Evolutionary conservation across 2,113 vertebrate genomes (phyloP).

Genomic region (Crypturellus undulatus): DNA sequence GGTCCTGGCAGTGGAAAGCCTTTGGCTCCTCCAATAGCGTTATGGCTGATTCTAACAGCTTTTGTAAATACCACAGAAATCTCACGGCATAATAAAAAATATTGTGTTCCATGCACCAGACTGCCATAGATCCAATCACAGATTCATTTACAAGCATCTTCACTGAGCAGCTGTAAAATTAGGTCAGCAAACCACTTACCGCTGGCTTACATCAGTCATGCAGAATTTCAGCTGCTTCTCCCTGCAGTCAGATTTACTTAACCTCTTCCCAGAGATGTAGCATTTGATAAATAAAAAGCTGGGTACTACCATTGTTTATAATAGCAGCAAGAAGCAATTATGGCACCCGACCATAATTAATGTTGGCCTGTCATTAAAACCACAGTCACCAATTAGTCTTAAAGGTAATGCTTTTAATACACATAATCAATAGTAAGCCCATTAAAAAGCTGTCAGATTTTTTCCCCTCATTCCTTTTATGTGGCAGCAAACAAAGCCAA

Average conservation of each 20-base stretch:
- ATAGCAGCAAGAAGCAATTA: background rate
- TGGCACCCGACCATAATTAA: background rate
- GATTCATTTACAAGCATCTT: conserved; percentile 30
- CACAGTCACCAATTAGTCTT: background rate
- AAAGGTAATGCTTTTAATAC: background rate
- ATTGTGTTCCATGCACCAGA: background rate
- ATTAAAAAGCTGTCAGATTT: background rate
- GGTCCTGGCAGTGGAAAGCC: background rate
- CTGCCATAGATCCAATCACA: conserved; percentile 17
- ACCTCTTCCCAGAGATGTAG: background rate
- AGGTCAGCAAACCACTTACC: background rate
- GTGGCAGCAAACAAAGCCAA: background rate
- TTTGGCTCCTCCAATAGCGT: background rate
- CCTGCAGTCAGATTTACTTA: background rate
- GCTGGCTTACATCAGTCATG: background rate
- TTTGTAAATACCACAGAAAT: conserved; percentile 16
- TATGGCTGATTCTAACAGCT: background rate
- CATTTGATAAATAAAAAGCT: background rate
- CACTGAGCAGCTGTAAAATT: conserved; percentile 44
- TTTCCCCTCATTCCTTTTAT: background rate
- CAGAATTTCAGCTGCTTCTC: background rate
- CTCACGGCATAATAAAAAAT: background rate
- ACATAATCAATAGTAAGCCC: background rate
- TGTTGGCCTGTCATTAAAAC: background rate
- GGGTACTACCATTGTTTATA: conserved; percentile 2